A percentile compares a stretch with the other conserved stretches of the same genome.
Conservation (phyloP, 2,888 invertebrate genomes). For the Galerucella nymphaeae region DNA sequence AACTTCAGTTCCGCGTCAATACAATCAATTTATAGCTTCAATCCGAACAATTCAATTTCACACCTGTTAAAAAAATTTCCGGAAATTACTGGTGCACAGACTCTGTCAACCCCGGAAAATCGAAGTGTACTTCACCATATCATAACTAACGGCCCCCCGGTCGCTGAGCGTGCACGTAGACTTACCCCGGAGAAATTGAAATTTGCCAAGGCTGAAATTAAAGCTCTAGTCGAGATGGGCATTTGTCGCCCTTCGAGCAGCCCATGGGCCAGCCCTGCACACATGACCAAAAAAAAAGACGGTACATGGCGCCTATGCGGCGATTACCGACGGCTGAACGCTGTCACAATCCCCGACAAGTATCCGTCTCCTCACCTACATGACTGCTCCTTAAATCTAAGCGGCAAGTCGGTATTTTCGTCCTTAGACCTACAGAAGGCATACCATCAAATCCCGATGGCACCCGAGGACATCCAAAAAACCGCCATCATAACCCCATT, state of each 20-base stretch:
- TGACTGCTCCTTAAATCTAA: too few relatives aligned
- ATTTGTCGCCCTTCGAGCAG: constrained; percentile 16
- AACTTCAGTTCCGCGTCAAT: background rate
- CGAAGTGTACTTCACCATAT: constrained; percentile 7
- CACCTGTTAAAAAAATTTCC: background rate
- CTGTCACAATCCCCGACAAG: too few relatives aligned
- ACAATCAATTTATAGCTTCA: background rate
- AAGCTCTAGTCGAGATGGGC: constrained; percentile 11
- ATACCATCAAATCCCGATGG: background rate
- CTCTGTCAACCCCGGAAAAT: background rate
- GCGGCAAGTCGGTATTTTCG: too few relatives aligned
- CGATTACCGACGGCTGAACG: too few relatives aligned
- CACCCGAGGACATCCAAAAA: background rate
- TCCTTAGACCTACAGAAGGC: too few relatives aligned
- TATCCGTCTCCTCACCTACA: too few relatives aligned
- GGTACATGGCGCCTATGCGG: too few relatives aligned
- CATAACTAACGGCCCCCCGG: constrained; percentile 11
- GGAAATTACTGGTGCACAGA: background rate
- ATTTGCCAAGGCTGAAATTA: constrained; percentile 8
- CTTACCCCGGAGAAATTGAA: constrained; percentile 13
- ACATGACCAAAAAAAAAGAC: constrained; percentile 6
- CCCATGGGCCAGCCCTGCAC: constrained; percentile 20
- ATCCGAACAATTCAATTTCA: background rate
- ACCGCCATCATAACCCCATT: constrained; percentile 15
- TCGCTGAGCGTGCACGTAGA: constrained; percentile 4